These are phyloP conservation scores for Archegozetes longisetosus DNA, from an alignment of 1,140 invertebrate genomes.

Conservation along the genomic window DNA sequence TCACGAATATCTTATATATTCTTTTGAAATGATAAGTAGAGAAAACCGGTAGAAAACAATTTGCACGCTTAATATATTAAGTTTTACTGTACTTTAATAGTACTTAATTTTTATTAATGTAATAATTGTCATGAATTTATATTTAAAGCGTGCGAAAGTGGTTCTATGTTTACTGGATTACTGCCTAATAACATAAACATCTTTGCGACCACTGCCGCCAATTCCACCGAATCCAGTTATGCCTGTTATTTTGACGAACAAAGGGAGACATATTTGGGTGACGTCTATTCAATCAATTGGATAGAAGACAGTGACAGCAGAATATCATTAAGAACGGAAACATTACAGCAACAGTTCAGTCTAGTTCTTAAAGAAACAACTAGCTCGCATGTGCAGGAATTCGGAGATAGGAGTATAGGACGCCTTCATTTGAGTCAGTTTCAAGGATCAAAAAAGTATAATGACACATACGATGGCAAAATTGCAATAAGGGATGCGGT, in stretches of 20 bases:
- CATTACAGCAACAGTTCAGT: slow-evolving; percentile 38
- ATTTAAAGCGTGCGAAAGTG: slow-evolving; percentile 37
- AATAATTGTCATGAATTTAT: too few relatives aligned
- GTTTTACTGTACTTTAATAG: too few relatives aligned
- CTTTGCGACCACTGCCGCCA: slow-evolving; percentile 47
- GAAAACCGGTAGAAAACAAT: too few relatives aligned
- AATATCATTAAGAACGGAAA: slow-evolving; percentile 38
- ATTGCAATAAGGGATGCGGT: not conserved
- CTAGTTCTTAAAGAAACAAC: slow-evolving; percentile 42
- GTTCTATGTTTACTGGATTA: slow-evolving; percentile 46
- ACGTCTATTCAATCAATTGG: slow-evolving; percentile 49
- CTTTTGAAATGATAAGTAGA: too few relatives aligned
- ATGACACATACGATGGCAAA: not conserved
- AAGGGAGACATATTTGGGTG: slow-evolving; percentile 38
- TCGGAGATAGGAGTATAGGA: slow-evolving; percentile 35
- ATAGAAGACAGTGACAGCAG: slow-evolving; percentile 44
- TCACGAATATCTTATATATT: too few relatives aligned
- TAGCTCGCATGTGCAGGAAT: slow-evolving; percentile 42
- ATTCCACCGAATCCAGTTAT: slow-evolving; percentile 40
- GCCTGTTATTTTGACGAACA: slow-evolving; percentile 41
- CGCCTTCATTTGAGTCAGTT: slow-evolving; percentile 30
- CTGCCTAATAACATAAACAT: slow-evolving; percentile 40
- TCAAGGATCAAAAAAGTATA: slow-evolving; percentile 24
- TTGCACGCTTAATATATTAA: too few relatives aligned
- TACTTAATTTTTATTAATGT: too few relatives aligned